phyloP scores from a whole-genome alignment of 2,113 vertebrate genomes.

The Agelaius tricolor region DNA sequence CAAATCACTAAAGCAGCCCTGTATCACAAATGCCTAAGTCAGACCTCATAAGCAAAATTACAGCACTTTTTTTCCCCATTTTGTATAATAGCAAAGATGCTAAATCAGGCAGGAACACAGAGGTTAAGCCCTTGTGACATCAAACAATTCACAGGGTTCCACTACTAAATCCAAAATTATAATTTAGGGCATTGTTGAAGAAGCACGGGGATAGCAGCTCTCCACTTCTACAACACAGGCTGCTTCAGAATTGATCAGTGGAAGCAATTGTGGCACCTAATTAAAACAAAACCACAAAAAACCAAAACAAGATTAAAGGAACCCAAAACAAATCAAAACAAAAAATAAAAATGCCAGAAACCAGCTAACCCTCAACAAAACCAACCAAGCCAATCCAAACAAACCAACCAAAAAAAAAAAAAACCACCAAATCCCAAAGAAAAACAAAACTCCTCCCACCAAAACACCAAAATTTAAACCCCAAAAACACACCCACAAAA shows the following conservation, averaged over 20 bases:
- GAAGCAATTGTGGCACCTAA: neutral
- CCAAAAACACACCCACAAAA: neutral
- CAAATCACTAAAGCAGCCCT: neutral
- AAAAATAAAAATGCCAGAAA: neutral
- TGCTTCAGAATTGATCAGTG: rapidly evolving
- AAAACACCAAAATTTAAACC: too few relatives aligned
- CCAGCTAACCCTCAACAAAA: neutral
- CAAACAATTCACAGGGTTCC: neutral
- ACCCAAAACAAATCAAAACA: neutral
- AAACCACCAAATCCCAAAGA: neutral
- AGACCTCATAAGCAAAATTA: neutral
- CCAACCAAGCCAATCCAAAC: neutral
- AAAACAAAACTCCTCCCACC: neutral
- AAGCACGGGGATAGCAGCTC: neutral
- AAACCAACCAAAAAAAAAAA: too few relatives aligned
- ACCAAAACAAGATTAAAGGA: neutral
- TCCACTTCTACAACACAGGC: neutral
- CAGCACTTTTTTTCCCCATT: rapidly evolving
- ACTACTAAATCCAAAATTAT: neutral
- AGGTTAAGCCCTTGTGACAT: neutral
- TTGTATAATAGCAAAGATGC: neutral
- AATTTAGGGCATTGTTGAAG: neutral
- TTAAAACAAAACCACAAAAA: neutral
- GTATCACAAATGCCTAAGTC: neutral
- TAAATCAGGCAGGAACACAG: neutral